phyloP scores from a whole-genome alignment of 2,113 vertebrate species.

The Neopipo cinnamomea region DNA sequence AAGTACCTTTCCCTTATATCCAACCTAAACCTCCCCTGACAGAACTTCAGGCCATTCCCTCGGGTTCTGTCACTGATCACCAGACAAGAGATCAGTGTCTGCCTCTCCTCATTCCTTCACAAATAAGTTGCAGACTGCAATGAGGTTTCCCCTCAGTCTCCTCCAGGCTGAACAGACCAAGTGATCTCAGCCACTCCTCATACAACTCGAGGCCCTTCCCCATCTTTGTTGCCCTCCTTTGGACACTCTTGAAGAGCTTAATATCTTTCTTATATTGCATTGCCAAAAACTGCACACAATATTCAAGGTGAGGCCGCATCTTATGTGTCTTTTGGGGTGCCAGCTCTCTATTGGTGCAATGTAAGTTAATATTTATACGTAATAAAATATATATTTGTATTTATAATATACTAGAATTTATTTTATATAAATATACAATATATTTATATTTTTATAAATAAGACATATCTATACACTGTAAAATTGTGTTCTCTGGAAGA shows the following conservation, averaged over 20 bases:
- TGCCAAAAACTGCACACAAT: neutral
- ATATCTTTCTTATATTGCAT: neutral
- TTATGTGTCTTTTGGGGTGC: neutral
- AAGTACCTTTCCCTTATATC: neutral
- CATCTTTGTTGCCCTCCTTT: neutral
- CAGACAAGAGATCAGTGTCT: neutral
- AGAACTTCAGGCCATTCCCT: fast-evolving
- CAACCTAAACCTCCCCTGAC: neutral
- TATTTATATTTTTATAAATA: neutral
- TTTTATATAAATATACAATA: neutral
- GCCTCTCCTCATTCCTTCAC: neutral
- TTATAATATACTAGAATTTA: neutral
- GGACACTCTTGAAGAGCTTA: neutral
- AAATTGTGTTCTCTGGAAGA: neutral
- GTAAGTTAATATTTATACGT: no score
- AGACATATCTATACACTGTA: fast-evolving
- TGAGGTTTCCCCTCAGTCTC: neutral
- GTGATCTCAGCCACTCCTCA: neutral
- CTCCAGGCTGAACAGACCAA: neutral
- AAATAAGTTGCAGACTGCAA: neutral
- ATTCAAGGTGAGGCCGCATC: neutral
- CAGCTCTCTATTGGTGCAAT: fast-evolving
- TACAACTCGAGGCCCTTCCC: neutral
- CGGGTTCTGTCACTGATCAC: neutral
- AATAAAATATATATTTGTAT: fast-evolving